Evolutionary conservation across 2,113 vertebrate genomes (phyloP), one percentile per base, ranked within the genome.

Genomic region (Pycnonotus jocosus): DNA sequence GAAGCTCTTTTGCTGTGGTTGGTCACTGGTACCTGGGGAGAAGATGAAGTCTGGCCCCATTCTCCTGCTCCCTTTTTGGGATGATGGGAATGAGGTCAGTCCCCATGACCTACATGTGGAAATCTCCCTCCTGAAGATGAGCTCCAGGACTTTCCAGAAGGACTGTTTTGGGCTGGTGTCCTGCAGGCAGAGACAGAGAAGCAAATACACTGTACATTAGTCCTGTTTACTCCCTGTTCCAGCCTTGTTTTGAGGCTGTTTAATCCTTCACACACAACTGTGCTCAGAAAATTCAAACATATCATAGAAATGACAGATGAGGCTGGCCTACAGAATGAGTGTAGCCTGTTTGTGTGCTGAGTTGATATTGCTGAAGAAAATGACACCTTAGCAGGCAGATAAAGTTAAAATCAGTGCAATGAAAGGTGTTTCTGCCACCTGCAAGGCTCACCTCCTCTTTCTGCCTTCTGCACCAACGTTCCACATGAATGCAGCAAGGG

Each of bases 101-200:
- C 25, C 31, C 24, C 1, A 0, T 8, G 18, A 4, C 27, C 21
- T 30, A 22, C 13, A 6, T 9, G 3, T 17, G 14, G 25, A 81
- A 58, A 74, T 17, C 31, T 57, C 19, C 27, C 8, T 73, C n/a
- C 50, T 48, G 56, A 87, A 78, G 50, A 25, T 87, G 48, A 53
- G 8, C 7, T 74, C 42, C 50, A 70, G 47, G 74, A 38, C 37
- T 45, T 70, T 31, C 16, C 10, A 57, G 37, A n/a, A 44, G 51
- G n/a, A 62, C 20, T 76, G 28, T 8, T 69, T 53, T 70, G 50
- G 17, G 24, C 45, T 37, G 24, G 3, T 25, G 42, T 53, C 23
- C n/a, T 40, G 24, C 30, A 73, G 57, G 40, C 37, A 65, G 44
- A 35, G 1, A 5, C 20, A 61, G 38, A 56, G 53, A 50, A 72